These are phyloP conservation scores for Tapera naevia DNA, from an alignment of 2,797 vertebrate species.

Conservation along the genomic window DNA sequence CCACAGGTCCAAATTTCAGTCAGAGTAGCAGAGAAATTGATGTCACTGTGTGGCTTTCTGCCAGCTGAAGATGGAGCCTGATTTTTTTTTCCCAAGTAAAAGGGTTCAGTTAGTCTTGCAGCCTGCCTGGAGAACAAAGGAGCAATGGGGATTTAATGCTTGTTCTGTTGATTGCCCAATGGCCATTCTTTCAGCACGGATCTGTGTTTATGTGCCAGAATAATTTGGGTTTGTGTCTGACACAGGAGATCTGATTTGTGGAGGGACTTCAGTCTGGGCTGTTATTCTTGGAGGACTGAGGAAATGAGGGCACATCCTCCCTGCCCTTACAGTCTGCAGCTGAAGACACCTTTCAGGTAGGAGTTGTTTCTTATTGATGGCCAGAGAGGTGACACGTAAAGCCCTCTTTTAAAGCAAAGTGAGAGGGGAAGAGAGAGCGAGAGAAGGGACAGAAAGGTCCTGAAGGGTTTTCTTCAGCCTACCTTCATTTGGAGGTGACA, in stretches of 20 bases:
- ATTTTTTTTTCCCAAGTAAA: conserved; percentile 32
- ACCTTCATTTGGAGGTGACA: conserved; percentile 43
- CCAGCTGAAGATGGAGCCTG: background rate
- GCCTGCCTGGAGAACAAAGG: conserved; percentile 19
- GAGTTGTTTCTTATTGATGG: background rate
- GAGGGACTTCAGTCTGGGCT: background rate
- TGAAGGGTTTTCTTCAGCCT: conserved; percentile 43
- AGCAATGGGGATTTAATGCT: background rate
- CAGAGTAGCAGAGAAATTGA: background rate
- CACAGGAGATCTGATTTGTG: conserved; percentile 6
- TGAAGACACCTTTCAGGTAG: background rate
- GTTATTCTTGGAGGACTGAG: background rate
- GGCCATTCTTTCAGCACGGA: conserved; percentile 28
- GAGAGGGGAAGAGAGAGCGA: background rate
- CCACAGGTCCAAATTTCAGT: background rate
- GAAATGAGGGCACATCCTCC: background rate
- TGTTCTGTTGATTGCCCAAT: conserved; percentile 8
- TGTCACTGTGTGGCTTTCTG: background rate
- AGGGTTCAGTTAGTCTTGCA: background rate
- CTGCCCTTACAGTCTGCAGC: background rate
- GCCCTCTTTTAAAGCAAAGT: background rate
- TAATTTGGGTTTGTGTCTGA: conserved; percentile 49
- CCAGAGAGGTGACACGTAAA: background rate
- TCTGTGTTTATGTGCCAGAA: conserved; percentile 32
- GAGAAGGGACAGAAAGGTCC: background rate